These are phyloP conservation scores for Congeria kusceri DNA, from an alignment of 2,888 invertebrate genomes.

Conservation along the genomic window DNA sequence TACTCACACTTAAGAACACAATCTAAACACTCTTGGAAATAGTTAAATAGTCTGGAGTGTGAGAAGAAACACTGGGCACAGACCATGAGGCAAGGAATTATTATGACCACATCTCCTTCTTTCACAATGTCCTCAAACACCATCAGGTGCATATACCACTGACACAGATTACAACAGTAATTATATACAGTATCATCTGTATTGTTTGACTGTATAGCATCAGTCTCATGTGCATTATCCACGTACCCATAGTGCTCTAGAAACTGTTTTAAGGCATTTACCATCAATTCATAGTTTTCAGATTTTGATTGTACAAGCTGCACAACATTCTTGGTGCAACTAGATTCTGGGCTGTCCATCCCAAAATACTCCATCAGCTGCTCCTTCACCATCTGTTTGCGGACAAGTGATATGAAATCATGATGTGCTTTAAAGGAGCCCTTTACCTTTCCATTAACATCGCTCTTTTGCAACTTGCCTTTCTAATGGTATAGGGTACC, in stretches of 20 bases:
- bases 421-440: conserved; percentile 15
- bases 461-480: conserved; percentile 7
- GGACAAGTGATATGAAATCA: conserved; percentile 10
- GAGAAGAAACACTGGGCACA: conserved; percentile 45
- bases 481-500: conserved; percentile 26
- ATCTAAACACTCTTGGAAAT: conserved; percentile 40
- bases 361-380: conserved; percentile 89
- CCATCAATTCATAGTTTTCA: too few relatives aligned
- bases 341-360: conserved; percentile 65
- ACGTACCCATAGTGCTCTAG: neutral
- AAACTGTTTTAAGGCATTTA: too few relatives aligned
- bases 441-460: conserved; percentile 21
- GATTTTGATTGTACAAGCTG: too few relatives aligned
- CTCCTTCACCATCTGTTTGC: conserved; percentile 88
- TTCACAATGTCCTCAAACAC: too few relatives aligned
- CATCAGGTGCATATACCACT: conserved; percentile 4
- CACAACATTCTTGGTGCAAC: too few relatives aligned
- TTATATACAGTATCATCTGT: conserved; percentile 8
- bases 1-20: too few relatives aligned
- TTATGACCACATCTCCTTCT: too few relatives aligned
- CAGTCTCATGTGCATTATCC: neutral
- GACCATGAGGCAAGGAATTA: neutral
- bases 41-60: conserved; percentile 34
- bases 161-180: conserved; percentile 7
- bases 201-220: neutral